These are phyloP conservation scores for Siniperca obscura DNA, from an alignment of 2,797 vertebrate species.

Conservation along the genomic window DNA sequence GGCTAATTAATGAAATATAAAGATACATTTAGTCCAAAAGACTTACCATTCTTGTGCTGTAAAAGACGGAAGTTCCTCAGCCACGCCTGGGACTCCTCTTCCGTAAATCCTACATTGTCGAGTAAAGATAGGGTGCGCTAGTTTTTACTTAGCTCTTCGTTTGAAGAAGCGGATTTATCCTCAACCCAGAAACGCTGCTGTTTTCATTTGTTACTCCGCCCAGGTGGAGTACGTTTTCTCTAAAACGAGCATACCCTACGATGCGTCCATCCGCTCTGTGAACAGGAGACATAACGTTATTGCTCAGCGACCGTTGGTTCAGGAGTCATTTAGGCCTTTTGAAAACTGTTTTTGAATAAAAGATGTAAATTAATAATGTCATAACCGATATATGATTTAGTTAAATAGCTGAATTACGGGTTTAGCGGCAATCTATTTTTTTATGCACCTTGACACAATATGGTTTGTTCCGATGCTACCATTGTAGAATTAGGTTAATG, in stretches of 20 bases:
- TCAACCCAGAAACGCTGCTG: fast-evolving
- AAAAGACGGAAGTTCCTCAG: conserved; percentile 86
- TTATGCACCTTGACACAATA: background rate
- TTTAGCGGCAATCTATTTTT: background rate
- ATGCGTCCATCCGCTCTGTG: conserved; percentile 24
- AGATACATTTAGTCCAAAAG: conserved; percentile 1
- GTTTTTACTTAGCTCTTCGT: background rate
- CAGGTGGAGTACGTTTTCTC: fast-evolving
- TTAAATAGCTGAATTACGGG: fast-evolving
- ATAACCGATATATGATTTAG: fast-evolving
- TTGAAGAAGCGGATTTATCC: background rate
- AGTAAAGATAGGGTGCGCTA: conserved; percentile 37
- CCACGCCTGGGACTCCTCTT: conserved; percentile 85
- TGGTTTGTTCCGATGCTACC: conserved; percentile 71
- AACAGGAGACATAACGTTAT: background rate
- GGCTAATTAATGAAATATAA: conserved; percentile 30
- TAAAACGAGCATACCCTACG: conserved; percentile 42
- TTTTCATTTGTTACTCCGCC: conserved; percentile 15
- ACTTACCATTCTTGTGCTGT: conserved; percentile 86
- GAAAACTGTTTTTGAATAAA: fast-evolving
- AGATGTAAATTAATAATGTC: fast-evolving
- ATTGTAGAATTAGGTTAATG: conserved; percentile 22
- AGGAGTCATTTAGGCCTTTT: background rate
- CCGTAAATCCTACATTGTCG: conserved; percentile 77
- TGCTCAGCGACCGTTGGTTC: background rate